Percentiles rank a stretch among this genome's conserved stretches.
Conservation (phyloP, 1,140 invertebrate species). For the Lasaia peninsularis region DNA sequence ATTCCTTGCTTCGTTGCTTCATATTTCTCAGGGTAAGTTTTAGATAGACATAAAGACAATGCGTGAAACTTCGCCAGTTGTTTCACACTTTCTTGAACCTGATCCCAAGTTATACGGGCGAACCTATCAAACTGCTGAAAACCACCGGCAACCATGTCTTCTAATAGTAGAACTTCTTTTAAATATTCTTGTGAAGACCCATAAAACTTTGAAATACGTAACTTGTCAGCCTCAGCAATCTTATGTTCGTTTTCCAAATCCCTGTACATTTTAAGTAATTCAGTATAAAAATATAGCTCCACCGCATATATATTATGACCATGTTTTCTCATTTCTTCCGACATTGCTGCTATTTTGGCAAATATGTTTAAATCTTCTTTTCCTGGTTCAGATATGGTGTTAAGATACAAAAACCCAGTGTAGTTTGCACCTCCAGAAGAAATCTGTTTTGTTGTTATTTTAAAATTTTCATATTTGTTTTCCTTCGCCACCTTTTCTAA, state of each 20-base stretch:
- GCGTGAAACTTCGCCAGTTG: constrained; percentile 50
- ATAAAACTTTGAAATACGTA: constrained; percentile 39
- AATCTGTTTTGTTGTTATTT: constrained; percentile 16
- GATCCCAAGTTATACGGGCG: constrained; percentile 42
- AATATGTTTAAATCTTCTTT: constrained; percentile 42
- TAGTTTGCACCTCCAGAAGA: constrained; percentile 41
- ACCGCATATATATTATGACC: constrained; percentile 30
- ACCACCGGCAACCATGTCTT: constrained; percentile 38
- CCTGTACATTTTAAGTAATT: constrained; percentile 34
- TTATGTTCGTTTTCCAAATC: constrained; percentile 35
- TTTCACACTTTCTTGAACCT: constrained; percentile 34
- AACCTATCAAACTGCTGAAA: constrained; percentile 41
- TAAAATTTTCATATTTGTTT: not conserved
- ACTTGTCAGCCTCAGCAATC: constrained; percentile 30
- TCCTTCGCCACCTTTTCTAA: constrained; percentile 5
- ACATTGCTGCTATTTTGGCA: constrained; percentile 40
- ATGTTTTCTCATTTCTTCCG: constrained; percentile 33
- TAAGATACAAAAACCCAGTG: constrained; percentile 33
- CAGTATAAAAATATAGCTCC: constrained; percentile 43
- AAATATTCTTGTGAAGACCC: constrained; percentile 28
- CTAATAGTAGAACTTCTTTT: constrained; percentile 46
- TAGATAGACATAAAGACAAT: constrained; percentile 36
- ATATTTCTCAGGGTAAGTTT: constrained; percentile 36
- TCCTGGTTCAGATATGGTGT: constrained; percentile 25
- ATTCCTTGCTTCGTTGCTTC: constrained; percentile 10